These are phyloP conservation scores for Tenthredo notha DNA, from an alignment of 2,888 invertebrate species.

Conservation along the genomic window DNA sequence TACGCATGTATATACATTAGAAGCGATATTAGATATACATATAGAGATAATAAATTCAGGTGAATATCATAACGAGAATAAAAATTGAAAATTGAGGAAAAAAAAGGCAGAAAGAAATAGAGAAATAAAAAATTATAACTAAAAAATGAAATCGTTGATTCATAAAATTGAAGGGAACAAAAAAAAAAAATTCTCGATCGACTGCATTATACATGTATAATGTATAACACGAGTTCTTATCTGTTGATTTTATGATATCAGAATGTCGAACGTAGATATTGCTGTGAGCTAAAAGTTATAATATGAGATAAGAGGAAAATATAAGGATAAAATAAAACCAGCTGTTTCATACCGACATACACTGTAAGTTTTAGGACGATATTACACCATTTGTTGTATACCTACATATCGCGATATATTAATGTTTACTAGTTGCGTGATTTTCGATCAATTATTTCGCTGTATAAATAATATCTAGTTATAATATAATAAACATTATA, in stretches of 20 bases:
- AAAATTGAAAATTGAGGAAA: background rate
- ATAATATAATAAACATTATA: background rate
- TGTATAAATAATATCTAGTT: background rate
- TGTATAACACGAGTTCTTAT: background rate
- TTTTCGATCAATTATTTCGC: background rate
- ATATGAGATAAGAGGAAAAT: background rate
- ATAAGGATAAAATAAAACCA: background rate
- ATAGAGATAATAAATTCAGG: no score
- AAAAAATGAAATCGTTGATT: no score
- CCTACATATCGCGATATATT: background rate
- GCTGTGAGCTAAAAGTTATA: background rate
- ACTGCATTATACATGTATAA: background rate
- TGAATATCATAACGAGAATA: background rate
- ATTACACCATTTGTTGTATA: background rate
- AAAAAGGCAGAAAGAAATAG: background rate
- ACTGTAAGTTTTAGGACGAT: background rate
- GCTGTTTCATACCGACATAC: background rate
- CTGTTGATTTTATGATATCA: background rate
- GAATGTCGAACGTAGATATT: background rate
- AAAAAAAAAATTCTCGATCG: background rate
- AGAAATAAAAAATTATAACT: background rate
- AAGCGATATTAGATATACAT: no score
- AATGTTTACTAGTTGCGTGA: background rate
- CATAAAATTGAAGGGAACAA: background rate
- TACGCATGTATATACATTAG: no score